Percentiles rank a stretch among this genome's conserved stretches.
Conservation (phyloP, 2,797 vertebrate genomes). For the Sebastes diaconus region DNA sequence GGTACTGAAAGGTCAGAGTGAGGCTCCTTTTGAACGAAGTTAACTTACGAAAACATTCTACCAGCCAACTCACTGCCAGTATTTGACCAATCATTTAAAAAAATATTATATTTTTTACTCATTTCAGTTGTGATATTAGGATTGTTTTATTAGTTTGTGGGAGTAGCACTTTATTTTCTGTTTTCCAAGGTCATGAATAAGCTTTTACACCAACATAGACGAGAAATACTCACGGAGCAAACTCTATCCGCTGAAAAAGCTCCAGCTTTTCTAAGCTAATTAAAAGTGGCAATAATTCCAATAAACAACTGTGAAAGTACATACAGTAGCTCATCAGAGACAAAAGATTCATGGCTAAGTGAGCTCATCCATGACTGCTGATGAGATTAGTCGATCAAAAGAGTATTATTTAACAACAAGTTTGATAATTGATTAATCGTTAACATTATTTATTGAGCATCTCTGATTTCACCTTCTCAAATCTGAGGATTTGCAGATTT, state of each 20-base stretch:
- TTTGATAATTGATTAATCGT: no score
- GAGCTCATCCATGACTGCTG: no score
- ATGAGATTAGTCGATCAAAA: no score
- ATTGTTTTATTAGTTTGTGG: background rate
- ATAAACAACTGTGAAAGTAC: background rate
- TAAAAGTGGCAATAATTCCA: background rate
- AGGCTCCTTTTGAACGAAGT: background rate
- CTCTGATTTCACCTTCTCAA: background rate
- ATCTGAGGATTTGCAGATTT: background rate
- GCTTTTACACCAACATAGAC: no score
- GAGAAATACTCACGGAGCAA: no score
- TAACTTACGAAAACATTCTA: fast-evolving
- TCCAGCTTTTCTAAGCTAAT: background rate
- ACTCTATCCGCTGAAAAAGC: background rate
- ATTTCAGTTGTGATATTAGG: background rate
- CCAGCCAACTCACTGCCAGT: background rate
- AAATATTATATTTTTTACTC: background rate
- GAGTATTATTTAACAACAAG: fast-evolving
- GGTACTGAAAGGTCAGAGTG: slow-evolving; percentile 38
- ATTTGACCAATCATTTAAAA: background rate
- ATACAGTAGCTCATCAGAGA: background rate
- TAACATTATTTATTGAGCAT: background rate
- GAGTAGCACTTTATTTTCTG: background rate
- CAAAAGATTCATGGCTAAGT: no score
- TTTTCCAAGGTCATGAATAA: no score